A percentile compares a stretch with the other conserved stretches of the same genome.
Evolutionary conservation across 2,113 vertebrate genomes (phyloP).

Genomic region (Ptilorrhoa leucosticta): DNA sequence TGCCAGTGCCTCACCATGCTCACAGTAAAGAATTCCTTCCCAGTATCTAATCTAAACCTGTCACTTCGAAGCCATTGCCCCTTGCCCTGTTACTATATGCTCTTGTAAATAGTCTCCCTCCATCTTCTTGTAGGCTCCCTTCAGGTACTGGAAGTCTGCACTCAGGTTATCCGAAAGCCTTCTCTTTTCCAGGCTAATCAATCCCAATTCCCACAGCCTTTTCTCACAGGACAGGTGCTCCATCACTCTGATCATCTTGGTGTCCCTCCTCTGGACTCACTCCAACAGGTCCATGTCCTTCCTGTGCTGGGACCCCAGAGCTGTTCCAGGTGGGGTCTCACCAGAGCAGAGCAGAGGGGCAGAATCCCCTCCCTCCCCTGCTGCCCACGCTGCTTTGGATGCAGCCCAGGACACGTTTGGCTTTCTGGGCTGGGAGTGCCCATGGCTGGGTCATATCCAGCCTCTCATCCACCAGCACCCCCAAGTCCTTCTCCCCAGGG

Average conservation of each 20-base stretch:
- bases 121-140: not conserved
- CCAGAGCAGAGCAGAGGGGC: not conserved
- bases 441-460: not conserved
- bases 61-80: not conserved
- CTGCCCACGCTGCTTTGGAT: not conserved
- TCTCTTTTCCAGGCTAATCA: not conserved
- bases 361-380: not conserved
- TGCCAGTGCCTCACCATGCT: not conserved
- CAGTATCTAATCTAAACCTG: not conserved
- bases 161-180: not conserved
- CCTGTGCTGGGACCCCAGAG: not conserved
- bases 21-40: not conserved
- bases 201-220: not conserved
- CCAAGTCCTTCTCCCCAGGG: not conserved
- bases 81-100: too few relatives aligned
- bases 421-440: not conserved
- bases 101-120: not conserved
- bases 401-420: not conserved
- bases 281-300: accelerated
- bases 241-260: not conserved
- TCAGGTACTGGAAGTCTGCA: not conserved
- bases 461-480: not conserved
- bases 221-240: not conserved
- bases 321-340: not conserved
- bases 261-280: not conserved